Base-by-base conservation (phyloP, 2,797 vertebrate genomes). In the Hippopotamyrus pictus region DNA sequence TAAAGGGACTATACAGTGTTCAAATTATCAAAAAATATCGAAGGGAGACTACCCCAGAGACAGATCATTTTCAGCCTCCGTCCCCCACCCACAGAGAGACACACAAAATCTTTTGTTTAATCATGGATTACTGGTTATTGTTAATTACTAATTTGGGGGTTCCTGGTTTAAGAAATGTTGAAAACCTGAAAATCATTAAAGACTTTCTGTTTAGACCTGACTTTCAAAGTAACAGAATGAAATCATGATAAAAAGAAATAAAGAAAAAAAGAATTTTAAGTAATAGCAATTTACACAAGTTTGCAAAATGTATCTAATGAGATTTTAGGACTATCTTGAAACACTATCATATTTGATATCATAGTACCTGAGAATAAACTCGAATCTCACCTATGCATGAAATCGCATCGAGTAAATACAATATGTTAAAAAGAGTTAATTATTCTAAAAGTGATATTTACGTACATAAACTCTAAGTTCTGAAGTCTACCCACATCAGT, bases 331-430 rank as follows among this genome's bases (percentile, higher is more conserved):
- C 12, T 2, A 41, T 44, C 41, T 84, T 84, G 41, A 84, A 50
- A 84, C 48, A 44, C 19, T 84, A 50, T 50, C 48, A 84, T 84
- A 46, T 86, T 76, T 48, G 33, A 54, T 33, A 82, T 37, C 51
- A n/a, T 54, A 11, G 37, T 57, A 53, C 73, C 88, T 88, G 73
- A 88, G 88, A 84, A 84, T 84, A 84, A 84, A 84, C 46, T 50
- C 22, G n/a, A 22, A 44, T 44, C 6, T 83, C n/a, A 48, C 17
- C 37, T 83, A 44, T 48, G 11, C 44, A 44, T 83, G 19, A 83
- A 44, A 29, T 73, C 1, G 17, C 44, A 48, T 19, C 0, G n/a
- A 22, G 48, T 57, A 73, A 41, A 87, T 57, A 19, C 3, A 41
- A 53, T n/a, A 25, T 73, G 11, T 17, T 14, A 25, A 69, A 69